These are phyloP conservation scores for Drosophila subquinaria DNA, from an alignment of 2,888 invertebrate genomes.

Conservation along the genomic window DNA sequence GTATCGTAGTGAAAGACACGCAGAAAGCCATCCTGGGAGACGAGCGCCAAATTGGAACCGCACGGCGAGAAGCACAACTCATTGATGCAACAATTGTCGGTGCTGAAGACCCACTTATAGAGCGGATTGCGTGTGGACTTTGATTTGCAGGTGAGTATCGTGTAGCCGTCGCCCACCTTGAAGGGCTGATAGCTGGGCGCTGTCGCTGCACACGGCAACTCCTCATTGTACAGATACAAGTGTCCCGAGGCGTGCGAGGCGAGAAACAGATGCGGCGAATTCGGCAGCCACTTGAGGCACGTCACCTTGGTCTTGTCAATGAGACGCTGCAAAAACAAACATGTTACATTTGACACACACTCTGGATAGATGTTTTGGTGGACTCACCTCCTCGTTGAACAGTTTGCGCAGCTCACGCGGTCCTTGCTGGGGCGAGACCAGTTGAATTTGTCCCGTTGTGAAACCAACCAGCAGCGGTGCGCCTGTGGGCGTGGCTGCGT, in stretches of 20 bases:
- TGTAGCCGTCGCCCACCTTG: slow-evolving; percentile 97
- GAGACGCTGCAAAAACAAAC: slow-evolving; percentile 81
- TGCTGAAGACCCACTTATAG: slow-evolving; percentile 95
- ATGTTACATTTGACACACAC: not conserved
- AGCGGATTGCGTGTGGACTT: slow-evolving; percentile 98
- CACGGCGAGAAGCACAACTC: slow-evolving; percentile 99
- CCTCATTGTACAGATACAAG: slow-evolving; percentile 99
- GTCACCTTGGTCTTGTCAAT: slow-evolving; percentile 89
- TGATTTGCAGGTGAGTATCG: slow-evolving; percentile 97
- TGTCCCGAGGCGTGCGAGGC: slow-evolving; percentile 98
- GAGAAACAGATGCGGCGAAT: slow-evolving; percentile 96
- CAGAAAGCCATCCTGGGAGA: slow-evolving; percentile 97
- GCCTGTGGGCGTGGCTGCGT: slow-evolving; percentile 92
- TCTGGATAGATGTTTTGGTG: too few species aligned
- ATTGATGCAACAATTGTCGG: slow-evolving; percentile 94
- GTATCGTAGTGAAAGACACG: slow-evolving; percentile 98
- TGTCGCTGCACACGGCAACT: slow-evolving; percentile 94
- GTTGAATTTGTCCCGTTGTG: slow-evolving; percentile 98
- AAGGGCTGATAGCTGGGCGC: slow-evolving; percentile 97
- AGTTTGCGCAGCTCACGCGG: slow-evolving; percentile 98
- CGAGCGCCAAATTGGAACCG: slow-evolving; percentile 96
- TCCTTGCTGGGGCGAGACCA: slow-evolving; percentile 99
- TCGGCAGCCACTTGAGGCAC: slow-evolving; percentile 99
- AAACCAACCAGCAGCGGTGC: slow-evolving; percentile 98
- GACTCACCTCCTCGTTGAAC: slow-evolving; percentile 97